Evolutionary conservation across 2,113 vertebrate genomes (phyloP), one percentile per base, ranked within the genome.

Genomic region (Stigmatopora nigra): DNA sequence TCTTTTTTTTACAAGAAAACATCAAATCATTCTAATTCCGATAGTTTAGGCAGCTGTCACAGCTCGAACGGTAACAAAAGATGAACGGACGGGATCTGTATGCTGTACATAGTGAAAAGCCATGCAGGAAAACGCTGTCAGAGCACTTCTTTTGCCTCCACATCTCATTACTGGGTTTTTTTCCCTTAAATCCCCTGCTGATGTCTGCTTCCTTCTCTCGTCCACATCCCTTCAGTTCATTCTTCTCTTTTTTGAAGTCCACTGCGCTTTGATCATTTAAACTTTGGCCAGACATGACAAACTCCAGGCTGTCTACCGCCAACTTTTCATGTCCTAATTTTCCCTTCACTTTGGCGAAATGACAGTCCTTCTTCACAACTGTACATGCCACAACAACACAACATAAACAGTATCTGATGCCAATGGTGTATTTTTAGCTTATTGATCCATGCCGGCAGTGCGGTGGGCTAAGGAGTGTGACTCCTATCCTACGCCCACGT

Each of bases 401-500:
- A 76, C 57, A 41, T 65, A 53, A 75, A 73, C 79, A 56, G 13
- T 51, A 58, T 78, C 76, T 78, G 67, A 38, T 62, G 63, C 70
- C 62, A 69, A 69, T 41, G 25, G 14, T 60, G 57, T 84, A 89
- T 90, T 89, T 88, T 90, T 87, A 82, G 82, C 22, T 0, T 84
- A 89, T 89, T 80, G 89, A 90, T 89, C 79, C 64, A 61, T 44
- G 47, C 55, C 60, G 17, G 72, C 72, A 67, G 61, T 71, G 74
- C 76, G 10, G 13, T 79, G 74, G 73, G 38, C 65, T 7, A 47
- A 69, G 65, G 66, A 83, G 64, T 57, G 58, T 55, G 48, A 48
- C 36, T 69, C 46, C 46, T 64, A 62, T 69, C 61, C 63, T 76
- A 71, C 77, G 78, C 76, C 77, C 74, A 71, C 82, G 47, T 76